These are phyloP conservation scores for Thereva nobilitata DNA, from an alignment of 2,888 invertebrate species.

Conservation along the genomic window DNA sequence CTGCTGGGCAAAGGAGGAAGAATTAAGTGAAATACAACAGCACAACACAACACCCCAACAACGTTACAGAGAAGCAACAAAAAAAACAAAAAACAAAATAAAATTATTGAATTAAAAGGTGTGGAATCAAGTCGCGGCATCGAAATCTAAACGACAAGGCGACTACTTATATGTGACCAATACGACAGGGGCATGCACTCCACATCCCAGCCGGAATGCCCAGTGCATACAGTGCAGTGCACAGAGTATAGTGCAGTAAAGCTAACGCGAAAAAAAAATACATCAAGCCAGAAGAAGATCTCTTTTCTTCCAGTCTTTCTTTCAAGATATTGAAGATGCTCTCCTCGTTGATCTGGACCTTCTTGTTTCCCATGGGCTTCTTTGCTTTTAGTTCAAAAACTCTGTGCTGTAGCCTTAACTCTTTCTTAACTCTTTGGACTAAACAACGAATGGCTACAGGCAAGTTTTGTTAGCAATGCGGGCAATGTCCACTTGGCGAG, in stretches of 20 bases:
- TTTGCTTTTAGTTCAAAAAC: background rate
- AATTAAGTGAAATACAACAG: slow-evolving; percentile 19
- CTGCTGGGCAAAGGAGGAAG: slow-evolving; percentile 8
- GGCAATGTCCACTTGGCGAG: slow-evolving; percentile 11
- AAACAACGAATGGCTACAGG: background rate
- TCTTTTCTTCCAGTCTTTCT: too few relatives aligned
- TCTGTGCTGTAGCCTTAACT: background rate
- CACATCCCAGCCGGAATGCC: too few relatives aligned
- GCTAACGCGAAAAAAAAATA: background rate
- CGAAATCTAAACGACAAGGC: background rate
- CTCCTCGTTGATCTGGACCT: background rate
- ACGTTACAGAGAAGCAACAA: too few relatives aligned
- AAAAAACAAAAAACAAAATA: slow-evolving; percentile 4
- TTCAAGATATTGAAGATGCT: slow-evolving; percentile 4
- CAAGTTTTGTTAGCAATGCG: slow-evolving; percentile 25
- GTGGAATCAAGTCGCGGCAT: background rate
- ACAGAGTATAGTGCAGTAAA: too few relatives aligned
- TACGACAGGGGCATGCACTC: too few relatives aligned
- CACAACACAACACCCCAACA: too few relatives aligned
- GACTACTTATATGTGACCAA: too few relatives aligned
- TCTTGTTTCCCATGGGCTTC: background rate
- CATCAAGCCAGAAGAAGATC: slow-evolving; percentile 24
- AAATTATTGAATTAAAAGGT: slow-evolving; percentile 30
- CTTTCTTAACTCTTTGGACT: slow-evolving; percentile 18
- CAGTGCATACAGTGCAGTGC: too few relatives aligned